Conservation (phyloP, 2,113 vertebrate species). For the Sporophila hypoxantha region DNA sequence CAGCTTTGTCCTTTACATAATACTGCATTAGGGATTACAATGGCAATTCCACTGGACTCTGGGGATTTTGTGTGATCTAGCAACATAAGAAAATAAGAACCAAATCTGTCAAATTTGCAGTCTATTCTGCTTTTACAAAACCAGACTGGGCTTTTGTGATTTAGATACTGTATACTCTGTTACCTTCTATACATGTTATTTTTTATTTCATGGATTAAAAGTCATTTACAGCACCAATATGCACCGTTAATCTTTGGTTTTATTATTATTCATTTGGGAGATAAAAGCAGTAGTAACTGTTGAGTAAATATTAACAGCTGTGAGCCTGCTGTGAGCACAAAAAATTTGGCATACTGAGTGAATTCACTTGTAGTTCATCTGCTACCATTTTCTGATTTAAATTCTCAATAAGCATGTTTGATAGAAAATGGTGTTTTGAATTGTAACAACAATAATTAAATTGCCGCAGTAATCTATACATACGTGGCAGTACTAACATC, state of each 20-base stretch:
- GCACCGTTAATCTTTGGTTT: not conserved
- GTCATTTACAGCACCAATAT: not conserved
- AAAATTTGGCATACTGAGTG: constrained; percentile 18
- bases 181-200: not conserved
- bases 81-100: not conserved
- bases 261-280: constrained; percentile 27
- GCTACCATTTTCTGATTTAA: constrained; percentile 26
- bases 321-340: constrained; percentile 8
- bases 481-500: not conserved
- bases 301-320: constrained; percentile 57
- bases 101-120: not conserved
- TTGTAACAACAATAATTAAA: constrained; percentile 26
- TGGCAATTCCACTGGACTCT: not conserved
- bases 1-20: not conserved
- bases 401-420: constrained; percentile 21
- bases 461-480: not conserved
- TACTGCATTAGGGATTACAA: rapidly evolving
- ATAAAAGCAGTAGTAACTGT: constrained; percentile 46
- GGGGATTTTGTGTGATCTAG: not conserved
- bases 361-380: constrained; percentile 41
- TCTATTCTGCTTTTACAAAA: not conserved
- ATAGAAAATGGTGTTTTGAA: constrained; percentile 14
- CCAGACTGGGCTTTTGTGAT: not conserved
- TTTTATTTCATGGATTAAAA: not conserved
- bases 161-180: not conserved